Percentiles rank a stretch among this genome's conserved stretches.
Conservation (phyloP, 2,888 invertebrate species). For the Heliothis peltigera region DNA sequence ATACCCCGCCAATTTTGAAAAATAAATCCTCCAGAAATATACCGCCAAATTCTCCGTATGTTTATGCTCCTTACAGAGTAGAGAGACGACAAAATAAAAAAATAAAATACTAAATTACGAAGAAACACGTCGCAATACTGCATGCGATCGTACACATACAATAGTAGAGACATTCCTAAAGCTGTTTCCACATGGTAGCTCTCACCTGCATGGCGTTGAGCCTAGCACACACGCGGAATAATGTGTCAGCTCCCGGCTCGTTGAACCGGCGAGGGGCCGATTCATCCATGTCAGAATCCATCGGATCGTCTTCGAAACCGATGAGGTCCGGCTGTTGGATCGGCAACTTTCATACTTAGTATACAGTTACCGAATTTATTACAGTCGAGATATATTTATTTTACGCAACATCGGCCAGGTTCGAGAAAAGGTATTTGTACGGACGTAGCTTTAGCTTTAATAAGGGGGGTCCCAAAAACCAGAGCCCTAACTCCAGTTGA, state of each 20-base stretch:
- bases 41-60: background rate
- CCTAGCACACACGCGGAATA: slow-evolving; percentile 92
- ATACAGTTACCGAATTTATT: background rate
- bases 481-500: too few relatives aligned
- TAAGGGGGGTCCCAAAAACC: too few relatives aligned
- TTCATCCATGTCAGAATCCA: slow-evolving; percentile 84
- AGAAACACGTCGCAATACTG: slow-evolving; percentile 2
- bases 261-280: slow-evolving; percentile 84
- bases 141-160: slow-evolving; percentile 28
- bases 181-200: slow-evolving; percentile 16
- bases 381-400: too few relatives aligned
- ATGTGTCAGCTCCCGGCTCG: slow-evolving; percentile 76
- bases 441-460: too few relatives aligned
- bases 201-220: slow-evolving; percentile 87
- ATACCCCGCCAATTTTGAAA: background rate
- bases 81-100: background rate
- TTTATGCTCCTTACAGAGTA: background rate
- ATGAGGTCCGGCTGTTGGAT: slow-evolving; percentile 36
- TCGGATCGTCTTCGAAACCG: slow-evolving; percentile 90
- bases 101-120: background rate
- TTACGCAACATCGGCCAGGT: too few relatives aligned
- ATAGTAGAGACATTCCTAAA: slow-evolving; percentile 13
- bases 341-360: slow-evolving; percentile 22
- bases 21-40: slow-evolving; percentile 3
- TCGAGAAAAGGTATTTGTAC: too few relatives aligned